phyloP scores from a whole-genome alignment of 2,888 invertebrate genomes.

The Alsophila aescularia region DNA sequence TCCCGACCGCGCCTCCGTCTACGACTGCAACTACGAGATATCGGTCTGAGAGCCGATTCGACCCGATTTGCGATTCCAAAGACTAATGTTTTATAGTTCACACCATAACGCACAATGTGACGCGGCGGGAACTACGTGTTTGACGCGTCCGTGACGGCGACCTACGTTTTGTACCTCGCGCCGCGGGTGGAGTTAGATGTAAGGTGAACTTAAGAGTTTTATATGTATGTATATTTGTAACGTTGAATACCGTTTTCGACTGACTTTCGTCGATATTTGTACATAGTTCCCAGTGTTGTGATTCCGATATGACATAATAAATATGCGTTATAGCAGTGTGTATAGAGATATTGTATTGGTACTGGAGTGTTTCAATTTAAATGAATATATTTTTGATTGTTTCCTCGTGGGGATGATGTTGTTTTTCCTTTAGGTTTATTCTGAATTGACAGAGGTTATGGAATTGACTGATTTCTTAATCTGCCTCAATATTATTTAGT shows the following conservation, averaged over 20 bases:
- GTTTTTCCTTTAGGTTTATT: constrained; percentile 52
- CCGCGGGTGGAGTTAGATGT: background rate
- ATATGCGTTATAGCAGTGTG: constrained; percentile 38
- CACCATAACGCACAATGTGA: constrained; percentile 27
- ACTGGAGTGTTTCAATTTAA: constrained; percentile 38
- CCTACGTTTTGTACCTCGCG: background rate
- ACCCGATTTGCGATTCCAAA: constrained; percentile 7
- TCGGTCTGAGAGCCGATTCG: constrained; percentile 88
- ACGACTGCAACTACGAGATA: constrained; percentile 98
- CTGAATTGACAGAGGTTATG: constrained; percentile 48
- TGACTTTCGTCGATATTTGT: constrained; percentile 47
- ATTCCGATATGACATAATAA: constrained; percentile 62
- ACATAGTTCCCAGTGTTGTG: constrained; percentile 77
- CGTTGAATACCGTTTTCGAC: constrained; percentile 43
- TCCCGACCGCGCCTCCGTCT: constrained; percentile 94
- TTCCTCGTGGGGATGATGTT: constrained; percentile 6
- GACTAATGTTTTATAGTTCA: constrained; percentile 4
- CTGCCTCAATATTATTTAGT: constrained; percentile 60
- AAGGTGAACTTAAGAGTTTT: constrained; percentile 40
- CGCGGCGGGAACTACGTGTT: background rate
- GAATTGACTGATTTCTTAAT: constrained; percentile 68
- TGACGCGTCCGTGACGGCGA: background rate
- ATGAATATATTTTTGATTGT: constrained; percentile 43
- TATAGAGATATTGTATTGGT: constrained; percentile 35
- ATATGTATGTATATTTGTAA: constrained; percentile 75